phyloP scores from a whole-genome alignment of 1,140 invertebrate species.

The Holotrichia oblita region DNA sequence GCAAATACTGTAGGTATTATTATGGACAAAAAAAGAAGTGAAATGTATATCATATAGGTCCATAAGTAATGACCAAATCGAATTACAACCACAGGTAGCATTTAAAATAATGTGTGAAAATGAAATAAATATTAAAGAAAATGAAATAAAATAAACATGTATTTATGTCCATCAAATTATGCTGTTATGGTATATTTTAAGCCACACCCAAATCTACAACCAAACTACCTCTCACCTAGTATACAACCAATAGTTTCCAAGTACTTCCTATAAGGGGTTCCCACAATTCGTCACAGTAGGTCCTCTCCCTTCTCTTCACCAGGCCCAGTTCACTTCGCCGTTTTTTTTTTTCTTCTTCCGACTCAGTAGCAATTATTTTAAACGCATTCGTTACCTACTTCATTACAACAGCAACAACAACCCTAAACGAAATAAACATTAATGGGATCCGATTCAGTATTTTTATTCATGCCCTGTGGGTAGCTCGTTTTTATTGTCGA shows the following conservation, averaged over 20 bases:
- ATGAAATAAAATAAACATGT: too few relatives aligned
- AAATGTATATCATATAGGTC: too few relatives aligned
- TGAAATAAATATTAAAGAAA: too few relatives aligned
- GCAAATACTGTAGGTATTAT: too few relatives aligned
- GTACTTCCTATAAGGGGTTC: background rate
- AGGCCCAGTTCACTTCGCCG: background rate
- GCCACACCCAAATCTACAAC: background rate
- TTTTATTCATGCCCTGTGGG: constrained; percentile 14
- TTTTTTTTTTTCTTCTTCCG: background rate
- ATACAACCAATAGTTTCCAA: background rate
- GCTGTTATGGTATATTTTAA: too few relatives aligned
- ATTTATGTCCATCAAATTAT: too few relatives aligned
- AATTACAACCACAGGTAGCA: too few relatives aligned
- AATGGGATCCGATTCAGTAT: background rate
- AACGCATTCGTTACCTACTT: constrained; percentile 29
- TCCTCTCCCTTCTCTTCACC: background rate
- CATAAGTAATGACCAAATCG: too few relatives aligned
- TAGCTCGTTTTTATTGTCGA: constrained; percentile 29
- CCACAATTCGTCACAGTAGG: background rate
- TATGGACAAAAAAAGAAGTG: too few relatives aligned
- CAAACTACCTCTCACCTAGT: background rate
- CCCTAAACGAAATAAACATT: background rate
- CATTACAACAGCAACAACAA: constrained; percentile 23
- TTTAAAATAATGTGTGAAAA: too few relatives aligned
- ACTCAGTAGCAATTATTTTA: constrained; percentile 19